These are phyloP conservation scores for Philopedon plagiatum DNA, from an alignment of 2,888 invertebrate genomes.

Conservation along the genomic window DNA sequence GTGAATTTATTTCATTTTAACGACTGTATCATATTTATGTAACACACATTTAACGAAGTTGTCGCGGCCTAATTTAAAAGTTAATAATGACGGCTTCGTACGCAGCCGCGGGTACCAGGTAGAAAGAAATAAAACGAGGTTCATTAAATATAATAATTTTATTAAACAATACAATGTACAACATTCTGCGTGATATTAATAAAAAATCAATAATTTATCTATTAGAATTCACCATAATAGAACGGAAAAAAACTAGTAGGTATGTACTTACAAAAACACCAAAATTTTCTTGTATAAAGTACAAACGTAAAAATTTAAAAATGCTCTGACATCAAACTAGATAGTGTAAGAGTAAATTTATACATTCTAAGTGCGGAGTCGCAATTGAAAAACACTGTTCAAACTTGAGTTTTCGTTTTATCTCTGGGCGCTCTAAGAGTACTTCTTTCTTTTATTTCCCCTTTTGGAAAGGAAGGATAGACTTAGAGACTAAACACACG, in stretches of 20 bases:
- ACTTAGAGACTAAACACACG: too few species aligned
- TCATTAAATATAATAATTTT: constrained; percentile 38
- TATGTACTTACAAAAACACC: constrained; percentile 38
- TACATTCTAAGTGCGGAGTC: constrained; percentile 28
- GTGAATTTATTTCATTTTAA: too few species aligned
- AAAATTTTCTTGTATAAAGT: constrained; percentile 34
- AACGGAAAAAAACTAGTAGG: constrained; percentile 32
- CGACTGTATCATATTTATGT: too few species aligned
- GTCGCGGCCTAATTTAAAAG: too few species aligned
- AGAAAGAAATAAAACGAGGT: not conserved
- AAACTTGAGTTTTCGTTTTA: too few species aligned
- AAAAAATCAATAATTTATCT: constrained; percentile 34
- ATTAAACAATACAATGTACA: constrained; percentile 50
- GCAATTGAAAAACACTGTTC: constrained; percentile 20
- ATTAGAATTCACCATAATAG: constrained; percentile 14
- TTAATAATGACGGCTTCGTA: too few species aligned
- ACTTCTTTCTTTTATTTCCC: too few species aligned
- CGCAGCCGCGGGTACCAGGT: too few species aligned
- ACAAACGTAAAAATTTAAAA: constrained; percentile 40
- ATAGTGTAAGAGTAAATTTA: constrained; percentile 28
- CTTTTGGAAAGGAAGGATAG: too few species aligned
- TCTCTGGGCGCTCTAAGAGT: too few species aligned
- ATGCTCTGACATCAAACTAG: constrained; percentile 36
- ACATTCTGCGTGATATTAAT: constrained; percentile 37
- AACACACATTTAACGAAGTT: too few species aligned